Conservation (phyloP, 2,113 vertebrate species). For the Mesembrinibis cayennensis region DNA sequence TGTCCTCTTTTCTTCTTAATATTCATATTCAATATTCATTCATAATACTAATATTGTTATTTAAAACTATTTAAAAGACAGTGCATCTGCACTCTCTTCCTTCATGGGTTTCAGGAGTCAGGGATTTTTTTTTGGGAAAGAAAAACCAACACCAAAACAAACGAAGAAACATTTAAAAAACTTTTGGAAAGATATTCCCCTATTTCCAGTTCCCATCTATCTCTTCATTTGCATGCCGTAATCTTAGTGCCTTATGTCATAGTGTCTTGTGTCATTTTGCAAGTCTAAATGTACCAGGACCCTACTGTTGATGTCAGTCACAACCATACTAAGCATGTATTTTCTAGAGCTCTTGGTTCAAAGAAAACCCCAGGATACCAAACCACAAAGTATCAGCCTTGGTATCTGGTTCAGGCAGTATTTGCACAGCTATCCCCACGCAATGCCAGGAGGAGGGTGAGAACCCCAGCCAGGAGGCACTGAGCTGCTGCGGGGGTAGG, state of each 20-base stretch:
- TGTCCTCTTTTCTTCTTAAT: neutral
- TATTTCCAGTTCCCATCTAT: neutral
- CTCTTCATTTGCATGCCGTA: neutral
- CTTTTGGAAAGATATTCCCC: neutral
- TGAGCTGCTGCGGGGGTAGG: rapidly evolving
- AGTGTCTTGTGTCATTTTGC: neutral
- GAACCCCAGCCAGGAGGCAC: neutral
- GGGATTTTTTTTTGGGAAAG: neutral
- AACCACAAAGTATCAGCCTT: neutral
- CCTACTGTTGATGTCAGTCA: neutral
- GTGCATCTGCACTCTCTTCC: neutral
- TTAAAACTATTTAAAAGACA: neutral
- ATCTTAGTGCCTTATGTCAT: neutral
- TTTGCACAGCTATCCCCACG: neutral
- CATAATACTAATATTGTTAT: neutral
- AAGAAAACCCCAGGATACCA: neutral
- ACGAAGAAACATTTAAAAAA: neutral
- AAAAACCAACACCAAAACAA: neutral
- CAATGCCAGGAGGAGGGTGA: neutral
- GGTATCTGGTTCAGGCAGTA: neutral
- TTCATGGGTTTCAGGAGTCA: neutral
- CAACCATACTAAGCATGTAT: neutral
- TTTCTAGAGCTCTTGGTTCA: neutral
- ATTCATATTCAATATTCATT: neutral
- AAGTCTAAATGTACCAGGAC: neutral